phyloP scores from a whole-genome alignment of 2,797 vertebrate species.

The Pterois miles region DNA sequence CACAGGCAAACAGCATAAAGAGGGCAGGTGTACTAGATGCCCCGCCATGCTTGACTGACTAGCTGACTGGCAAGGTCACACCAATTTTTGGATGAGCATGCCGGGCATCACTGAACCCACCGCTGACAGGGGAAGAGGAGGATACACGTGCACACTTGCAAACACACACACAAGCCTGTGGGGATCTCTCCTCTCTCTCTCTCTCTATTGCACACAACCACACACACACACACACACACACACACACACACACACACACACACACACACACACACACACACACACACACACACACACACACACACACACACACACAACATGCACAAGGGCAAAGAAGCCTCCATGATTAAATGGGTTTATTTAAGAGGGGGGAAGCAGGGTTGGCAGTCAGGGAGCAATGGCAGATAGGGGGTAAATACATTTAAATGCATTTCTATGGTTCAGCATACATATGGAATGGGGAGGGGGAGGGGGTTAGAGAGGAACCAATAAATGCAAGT shows the following conservation, averaged over 20 bases:
- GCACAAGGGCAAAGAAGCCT: conserved; percentile 65
- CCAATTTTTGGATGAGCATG: conserved; percentile 65
- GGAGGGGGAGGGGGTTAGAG: background rate
- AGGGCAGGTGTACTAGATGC: conserved; percentile 61
- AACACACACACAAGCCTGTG: conserved; percentile 38
- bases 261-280: conserved; percentile 19
- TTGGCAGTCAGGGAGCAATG: conserved; percentile 61
- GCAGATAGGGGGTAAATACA: conserved; percentile 69
- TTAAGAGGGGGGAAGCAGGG: conserved; percentile 56
- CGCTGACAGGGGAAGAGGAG: conserved; percentile 51
- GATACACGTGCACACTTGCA: conserved; percentile 38
- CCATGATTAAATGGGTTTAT: conserved; percentile 77
- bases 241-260: conserved; percentile 11
- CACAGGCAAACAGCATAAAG: conserved; percentile 12
- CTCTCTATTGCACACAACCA: conserved; percentile 8
- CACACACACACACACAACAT: background rate
- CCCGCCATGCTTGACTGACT: conserved; percentile 57
- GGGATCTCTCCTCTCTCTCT: conserved; percentile 30
- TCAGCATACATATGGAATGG: conserved; percentile 26
- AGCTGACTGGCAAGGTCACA: conserved; percentile 76
- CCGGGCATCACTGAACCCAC: conserved; percentile 69
- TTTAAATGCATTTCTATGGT: conserved; percentile 70
- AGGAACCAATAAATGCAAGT: conserved; percentile 21
- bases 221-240: conserved; percentile 10
- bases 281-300: conserved; percentile 15